Base-by-base conservation (phyloP, 2,113 vertebrate species). In the Tichodroma muraria region DNA sequence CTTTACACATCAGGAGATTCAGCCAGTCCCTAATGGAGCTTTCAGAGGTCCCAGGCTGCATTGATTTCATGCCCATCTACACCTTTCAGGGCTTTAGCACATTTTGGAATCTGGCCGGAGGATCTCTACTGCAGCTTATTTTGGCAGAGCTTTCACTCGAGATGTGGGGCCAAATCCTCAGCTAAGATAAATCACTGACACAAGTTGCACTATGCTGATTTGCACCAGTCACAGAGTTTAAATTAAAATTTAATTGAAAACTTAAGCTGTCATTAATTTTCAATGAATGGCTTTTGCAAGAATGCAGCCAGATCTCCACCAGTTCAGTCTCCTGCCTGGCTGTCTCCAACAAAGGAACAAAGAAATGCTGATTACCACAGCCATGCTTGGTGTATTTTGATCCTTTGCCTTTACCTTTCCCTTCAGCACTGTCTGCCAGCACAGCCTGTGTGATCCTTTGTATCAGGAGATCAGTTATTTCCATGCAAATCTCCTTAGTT, bases 231-330 rank as follows among this genome's bases (percentile, higher is more conserved):
- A 61, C 75, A 28, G 81, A 14, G 54, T 56, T 76, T 47, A 73
- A 82, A 96, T 97, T 76, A 91, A 96, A 88, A 73, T 89, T 82
- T 92, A 94, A 97, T 95, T 81, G 95, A 82, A 94, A 94, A 94
- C 87, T 92, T 94, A 89, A 97, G 94, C 91, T 85, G 79, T 54
- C 94, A 50, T 96, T 94, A 97, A 92, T 95, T 95, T 70, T 80
- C 91, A 77, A 22, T 70, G 87, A 37, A 38, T 37, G 84, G 30
- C 66, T 94, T 63, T 72, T 66, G 87, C 66, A 54, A 69, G 84
- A 59, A 93, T 45, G 79, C 87, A 85, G 95, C 75, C 93, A 49
- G 81, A 69, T 35, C 91, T 80, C 40, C 80, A 25, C 66, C 70
- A 7, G 40, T 3, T 33, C 72, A 3, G 18, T 5, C 70, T 61